Evolutionary conservation across 2,888 invertebrate species (phyloP).

Genomic region (Dynastes hyllus): DNA sequence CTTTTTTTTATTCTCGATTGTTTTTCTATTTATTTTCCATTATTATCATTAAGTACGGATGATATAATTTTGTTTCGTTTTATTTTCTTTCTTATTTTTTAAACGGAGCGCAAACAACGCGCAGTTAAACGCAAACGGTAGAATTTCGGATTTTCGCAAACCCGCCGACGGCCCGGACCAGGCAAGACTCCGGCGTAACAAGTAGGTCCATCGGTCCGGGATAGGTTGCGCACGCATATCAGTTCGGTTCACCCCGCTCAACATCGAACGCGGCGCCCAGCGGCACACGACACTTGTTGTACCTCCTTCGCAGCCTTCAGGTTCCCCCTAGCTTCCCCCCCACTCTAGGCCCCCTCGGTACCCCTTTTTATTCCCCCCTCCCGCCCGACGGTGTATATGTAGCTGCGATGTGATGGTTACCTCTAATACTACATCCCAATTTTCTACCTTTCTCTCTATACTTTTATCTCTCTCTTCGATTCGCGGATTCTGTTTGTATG

Average conservation of each 20-base stretch:
- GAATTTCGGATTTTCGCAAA: conserved; percentile 52
- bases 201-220: conserved; percentile 69
- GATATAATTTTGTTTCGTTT: conserved; percentile 24
- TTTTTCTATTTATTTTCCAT: not conserved
- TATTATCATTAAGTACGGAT: not conserved
- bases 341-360: not conserved
- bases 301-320: conserved; percentile 4
- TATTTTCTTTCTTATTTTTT: not conserved
- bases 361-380: not conserved
- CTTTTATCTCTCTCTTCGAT: not conserved
- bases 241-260: conserved; percentile 15
- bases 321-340: not conserved
- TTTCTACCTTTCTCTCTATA: not conserved
- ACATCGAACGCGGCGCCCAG: not conserved
- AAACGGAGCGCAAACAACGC: not conserved
- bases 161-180: conserved; percentile 67
- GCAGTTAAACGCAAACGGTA: conserved; percentile 20
- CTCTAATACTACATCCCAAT: conserved; percentile 11
- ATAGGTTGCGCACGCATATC: conserved; percentile 64
- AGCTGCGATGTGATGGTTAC: not conserved
- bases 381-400: not conserved
- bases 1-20: not conserved
- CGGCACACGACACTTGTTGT: conserved; percentile 47
- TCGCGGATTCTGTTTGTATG: too few species aligned
- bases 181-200: conserved; percentile 70